A percentile compares a stretch with the other conserved stretches of the same genome.
Conservation (phyloP, 2,797 vertebrate genomes). For the Molossus alvarezi region DNA sequence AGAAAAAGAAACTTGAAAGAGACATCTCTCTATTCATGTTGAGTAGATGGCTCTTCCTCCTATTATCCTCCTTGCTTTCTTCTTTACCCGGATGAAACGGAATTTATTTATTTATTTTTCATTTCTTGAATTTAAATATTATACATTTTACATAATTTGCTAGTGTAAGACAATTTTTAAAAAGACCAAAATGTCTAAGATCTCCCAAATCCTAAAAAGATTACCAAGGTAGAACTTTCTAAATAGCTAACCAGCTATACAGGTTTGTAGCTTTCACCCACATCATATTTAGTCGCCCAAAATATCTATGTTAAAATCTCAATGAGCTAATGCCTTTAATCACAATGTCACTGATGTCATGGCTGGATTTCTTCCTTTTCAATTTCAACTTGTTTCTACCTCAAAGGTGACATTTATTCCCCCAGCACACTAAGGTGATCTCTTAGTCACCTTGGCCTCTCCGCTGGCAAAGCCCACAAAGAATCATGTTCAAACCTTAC, state of each 20-base stretch:
- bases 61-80: not conserved
- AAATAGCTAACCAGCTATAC: not conserved
- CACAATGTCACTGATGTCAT: not conserved
- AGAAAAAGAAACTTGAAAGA: not conserved
- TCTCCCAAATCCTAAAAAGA: not conserved
- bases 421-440: not conserved
- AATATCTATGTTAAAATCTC: not conserved
- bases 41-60: not conserved
- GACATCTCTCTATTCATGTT: not conserved
- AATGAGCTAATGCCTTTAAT: not conserved
- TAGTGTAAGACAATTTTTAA: not conserved
- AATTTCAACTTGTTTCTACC: not conserved
- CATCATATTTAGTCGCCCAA: not conserved
- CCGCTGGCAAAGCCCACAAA: fast-evolving
- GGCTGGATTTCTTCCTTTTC: constrained; percentile 2
- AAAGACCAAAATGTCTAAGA: not conserved
- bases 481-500: not conserved
- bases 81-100: not conserved
- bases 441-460: not conserved
- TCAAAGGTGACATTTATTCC: not conserved
- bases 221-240: not conserved
- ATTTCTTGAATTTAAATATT: constrained; percentile 24
- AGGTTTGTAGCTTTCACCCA: not conserved
- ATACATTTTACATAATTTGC: constrained; percentile 54
- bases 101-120: constrained; percentile 15